Evolutionary conservation across 2,113 vertebrate species (phyloP).

Genomic region (Periophthalmus modestus): DNA sequence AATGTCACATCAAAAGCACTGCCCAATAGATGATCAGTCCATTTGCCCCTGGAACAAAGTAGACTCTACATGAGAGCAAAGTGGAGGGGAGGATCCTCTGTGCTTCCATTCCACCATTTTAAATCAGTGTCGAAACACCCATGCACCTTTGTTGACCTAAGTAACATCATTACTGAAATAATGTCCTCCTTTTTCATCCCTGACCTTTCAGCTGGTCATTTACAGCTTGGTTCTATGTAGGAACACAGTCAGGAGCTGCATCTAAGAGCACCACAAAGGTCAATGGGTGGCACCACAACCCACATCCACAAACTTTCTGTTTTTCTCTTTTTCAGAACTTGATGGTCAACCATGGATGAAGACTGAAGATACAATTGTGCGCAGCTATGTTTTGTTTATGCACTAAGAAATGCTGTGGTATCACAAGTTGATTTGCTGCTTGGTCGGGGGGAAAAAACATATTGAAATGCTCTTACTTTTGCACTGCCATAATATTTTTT

Average conservation of each 20-base stretch:
- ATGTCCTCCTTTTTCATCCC: slow-evolving; percentile 34
- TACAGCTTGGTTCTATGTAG: slow-evolving; percentile 8
- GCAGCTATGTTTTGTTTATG: slow-evolving; percentile 16
- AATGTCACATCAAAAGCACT: neutral
- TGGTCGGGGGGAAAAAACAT: neutral
- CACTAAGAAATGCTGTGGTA: slow-evolving; percentile 23
- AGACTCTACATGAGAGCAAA: neutral
- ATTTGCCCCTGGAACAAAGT: neutral
- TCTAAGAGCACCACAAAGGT: slow-evolving; percentile 54
- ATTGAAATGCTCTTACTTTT: slow-evolving; percentile 31
- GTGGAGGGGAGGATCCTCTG: neutral
- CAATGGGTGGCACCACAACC: slow-evolving; percentile 9
- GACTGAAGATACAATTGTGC: slow-evolving; percentile 34
- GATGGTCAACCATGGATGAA: slow-evolving; percentile 76
- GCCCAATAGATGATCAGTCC: neutral
- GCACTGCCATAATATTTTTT: slow-evolving; percentile 40
- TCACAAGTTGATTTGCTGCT: slow-evolving; percentile 48
- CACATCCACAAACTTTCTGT: slow-evolving; percentile 23
- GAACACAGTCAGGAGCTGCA: neutral
- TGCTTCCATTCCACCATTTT: neutral
- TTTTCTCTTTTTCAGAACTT: slow-evolving; percentile 62
- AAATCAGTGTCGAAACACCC: neutral
- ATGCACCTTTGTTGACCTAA: neutral
- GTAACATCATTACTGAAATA: slow-evolving; percentile 29
- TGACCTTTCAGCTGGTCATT: slow-evolving; percentile 49